These are phyloP conservation scores for Meloidogyne floridensis DNA, from an alignment of 1,140 invertebrate species.

Conservation along the genomic window DNA sequence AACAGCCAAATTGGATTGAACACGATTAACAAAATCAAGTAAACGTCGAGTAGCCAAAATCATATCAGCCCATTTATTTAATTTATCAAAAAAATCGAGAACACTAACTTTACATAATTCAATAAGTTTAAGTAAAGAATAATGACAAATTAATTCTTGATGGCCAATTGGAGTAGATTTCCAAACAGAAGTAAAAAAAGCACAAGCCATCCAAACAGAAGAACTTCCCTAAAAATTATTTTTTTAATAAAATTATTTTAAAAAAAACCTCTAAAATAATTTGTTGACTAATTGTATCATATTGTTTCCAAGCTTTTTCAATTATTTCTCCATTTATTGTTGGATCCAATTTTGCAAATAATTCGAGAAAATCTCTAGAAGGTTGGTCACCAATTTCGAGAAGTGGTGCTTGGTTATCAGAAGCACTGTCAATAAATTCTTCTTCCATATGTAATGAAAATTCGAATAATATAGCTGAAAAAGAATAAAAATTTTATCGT, in stretches of 20 bases:
- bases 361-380: slow-evolving; percentile 40
- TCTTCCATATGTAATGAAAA: slow-evolving; percentile 4
- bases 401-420: slow-evolving; percentile 16
- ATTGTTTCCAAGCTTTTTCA: slow-evolving; percentile 53
- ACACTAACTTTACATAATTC: slow-evolving; percentile 71
- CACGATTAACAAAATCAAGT: slow-evolving; percentile 78
- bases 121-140: slow-evolving; percentile 45
- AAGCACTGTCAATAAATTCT: slow-evolving; percentile 1
- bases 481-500: too few relatives aligned
- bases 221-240: slow-evolving; percentile 45
- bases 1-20: slow-evolving; percentile 90
- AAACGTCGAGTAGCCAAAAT: slow-evolving; percentile 82
- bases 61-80: slow-evolving; percentile 94
- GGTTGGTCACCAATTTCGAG: slow-evolving; percentile 33
- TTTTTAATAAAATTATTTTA: background rate
- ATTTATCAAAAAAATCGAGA: slow-evolving; percentile 92
- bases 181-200: slow-evolving; percentile 55
- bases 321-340: slow-evolving; percentile 53
- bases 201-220: slow-evolving; percentile 52
- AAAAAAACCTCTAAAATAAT: slow-evolving; percentile 47
- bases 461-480: too few relatives aligned
- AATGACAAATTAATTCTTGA: slow-evolving; percentile 49
- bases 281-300: slow-evolving; percentile 50
- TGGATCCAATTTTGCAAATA: slow-evolving; percentile 46
- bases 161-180: slow-evolving; percentile 52